Percentiles rank a stretch among this genome's conserved stretches.
Evolutionary conservation across 1,140 invertebrate species (phyloP).

Genomic region (roundworm (Caenorhabditis elegans)): DNA sequence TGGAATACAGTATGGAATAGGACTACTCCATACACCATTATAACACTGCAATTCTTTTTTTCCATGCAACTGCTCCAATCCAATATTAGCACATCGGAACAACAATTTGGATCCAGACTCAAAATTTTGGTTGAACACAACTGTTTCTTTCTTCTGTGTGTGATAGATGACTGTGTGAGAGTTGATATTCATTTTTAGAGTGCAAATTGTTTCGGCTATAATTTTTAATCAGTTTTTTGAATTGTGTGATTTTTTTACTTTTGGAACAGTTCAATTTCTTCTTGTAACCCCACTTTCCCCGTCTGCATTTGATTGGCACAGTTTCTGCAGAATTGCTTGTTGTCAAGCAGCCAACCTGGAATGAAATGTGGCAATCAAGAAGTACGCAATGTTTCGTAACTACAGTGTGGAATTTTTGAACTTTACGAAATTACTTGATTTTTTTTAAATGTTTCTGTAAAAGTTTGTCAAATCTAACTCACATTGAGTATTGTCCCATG

Average conservation of each 20-base stretch:
- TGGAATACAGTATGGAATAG: conserved; percentile 33
- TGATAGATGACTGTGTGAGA: conserved; percentile 39
- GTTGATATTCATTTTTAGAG: conserved; percentile 40
- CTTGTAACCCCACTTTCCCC: conserved; percentile 36
- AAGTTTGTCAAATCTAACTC: background rate
- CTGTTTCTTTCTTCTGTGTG: conserved; percentile 31
- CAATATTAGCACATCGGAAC: conserved; percentile 37
- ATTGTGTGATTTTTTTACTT: background rate
- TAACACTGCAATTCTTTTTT: conserved; percentile 26
- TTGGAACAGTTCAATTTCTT: conserved; percentile 21
- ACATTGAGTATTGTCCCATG: conserved; percentile 41
- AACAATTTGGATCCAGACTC: conserved; percentile 39
- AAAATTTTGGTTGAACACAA: conserved; percentile 48
- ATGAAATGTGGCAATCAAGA: no score
- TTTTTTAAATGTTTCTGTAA: no score
- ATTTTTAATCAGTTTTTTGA: no score
- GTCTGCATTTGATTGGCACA: conserved; percentile 6
- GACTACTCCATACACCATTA: conserved; percentile 16
- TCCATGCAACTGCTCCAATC: conserved; percentile 24
- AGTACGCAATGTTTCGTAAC: no score
- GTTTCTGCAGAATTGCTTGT: conserved; percentile 29
- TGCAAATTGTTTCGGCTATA: conserved; percentile 29
- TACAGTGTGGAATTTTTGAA: no score
- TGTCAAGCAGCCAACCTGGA: conserved; percentile 25
- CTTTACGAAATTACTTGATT: no score